Evolutionary conservation across 2,888 invertebrate genomes (phyloP).

Genomic region (Drosophila nigritarsus): DNA sequence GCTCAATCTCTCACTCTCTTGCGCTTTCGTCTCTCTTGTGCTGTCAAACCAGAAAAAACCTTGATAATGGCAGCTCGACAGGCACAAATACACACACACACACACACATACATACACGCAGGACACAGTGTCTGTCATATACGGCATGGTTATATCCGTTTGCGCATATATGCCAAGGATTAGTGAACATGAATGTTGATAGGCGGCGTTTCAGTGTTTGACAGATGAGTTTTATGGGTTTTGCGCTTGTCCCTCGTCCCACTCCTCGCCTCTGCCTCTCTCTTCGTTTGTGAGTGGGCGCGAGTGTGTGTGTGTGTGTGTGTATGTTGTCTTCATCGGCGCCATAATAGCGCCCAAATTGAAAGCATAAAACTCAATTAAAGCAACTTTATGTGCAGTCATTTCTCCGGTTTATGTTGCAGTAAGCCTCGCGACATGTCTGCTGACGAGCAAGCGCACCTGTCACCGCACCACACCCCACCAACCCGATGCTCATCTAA

Average conservation of each 20-base stretch:
- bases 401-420: conserved; percentile 69
- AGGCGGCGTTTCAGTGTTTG: conserved; percentile 73
- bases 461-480: conserved; percentile 28
- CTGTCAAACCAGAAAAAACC: conserved; percentile 65
- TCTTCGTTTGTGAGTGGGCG: not conserved
- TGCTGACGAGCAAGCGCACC: conserved; percentile 55
- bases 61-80: conserved; percentile 68
- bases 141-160: conserved; percentile 63
- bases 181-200: conserved; percentile 75
- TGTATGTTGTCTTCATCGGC: conserved; percentile 51
- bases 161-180: conserved; percentile 74
- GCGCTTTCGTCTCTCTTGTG: not conserved
- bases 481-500: too few species aligned
- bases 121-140: conserved; percentile 35
- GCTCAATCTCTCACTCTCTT: not conserved
- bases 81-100: conserved; percentile 18
- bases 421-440: conserved; percentile 64
- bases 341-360: conserved; percentile 71
- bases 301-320: conserved; percentile 1
- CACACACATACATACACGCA: conserved; percentile 11
- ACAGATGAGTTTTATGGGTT: conserved; percentile 75
- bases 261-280: not conserved
- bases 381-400: conserved; percentile 76
- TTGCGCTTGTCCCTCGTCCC: conserved; percentile 54
- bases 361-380: conserved; percentile 75